Percentiles rank a stretch among this genome's conserved stretches.
These are phyloP conservation scores for Apis cerana DNA, from an alignment of 1,140 invertebrate genomes.

Conservation along the genomic window DNA sequence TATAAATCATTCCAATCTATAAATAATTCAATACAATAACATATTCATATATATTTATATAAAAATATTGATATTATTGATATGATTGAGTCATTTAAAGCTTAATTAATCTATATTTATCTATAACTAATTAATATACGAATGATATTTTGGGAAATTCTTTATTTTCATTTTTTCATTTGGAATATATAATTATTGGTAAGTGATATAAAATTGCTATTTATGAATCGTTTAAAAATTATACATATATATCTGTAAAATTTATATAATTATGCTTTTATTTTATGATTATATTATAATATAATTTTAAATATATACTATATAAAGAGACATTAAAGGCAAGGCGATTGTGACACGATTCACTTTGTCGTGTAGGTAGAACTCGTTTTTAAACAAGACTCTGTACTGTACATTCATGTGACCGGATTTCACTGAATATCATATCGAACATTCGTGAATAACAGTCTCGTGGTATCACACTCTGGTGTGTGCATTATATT, in stretches of 20 bases:
- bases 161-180: background rate
- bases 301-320: constrained; percentile 3
- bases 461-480: background rate
- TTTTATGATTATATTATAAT: constrained; percentile 2
- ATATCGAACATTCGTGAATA: constrained; percentile 39
- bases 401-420: constrained; percentile 12
- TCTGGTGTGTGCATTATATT: background rate
- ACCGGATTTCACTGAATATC: constrained; percentile 51
- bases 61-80: background rate
- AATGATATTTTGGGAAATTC: background rate
- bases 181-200: too few species aligned
- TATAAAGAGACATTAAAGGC: constrained; percentile 1
- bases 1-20: constrained; percentile 9
- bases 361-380: constrained; percentile 52
- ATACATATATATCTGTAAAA: background rate
- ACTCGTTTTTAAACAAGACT: constrained; percentile 50
- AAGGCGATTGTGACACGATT: constrained; percentile 25
- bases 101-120: too few species aligned
- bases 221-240: too few species aligned
- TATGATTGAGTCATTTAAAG: background rate
- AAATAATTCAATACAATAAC: background rate
- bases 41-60: too few species aligned
- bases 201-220: too few species aligned
- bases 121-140: too few species aligned
- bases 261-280: background rate